Conservation (phyloP, 2,113 vertebrate genomes). For the Salvelinus alpinus region DNA sequence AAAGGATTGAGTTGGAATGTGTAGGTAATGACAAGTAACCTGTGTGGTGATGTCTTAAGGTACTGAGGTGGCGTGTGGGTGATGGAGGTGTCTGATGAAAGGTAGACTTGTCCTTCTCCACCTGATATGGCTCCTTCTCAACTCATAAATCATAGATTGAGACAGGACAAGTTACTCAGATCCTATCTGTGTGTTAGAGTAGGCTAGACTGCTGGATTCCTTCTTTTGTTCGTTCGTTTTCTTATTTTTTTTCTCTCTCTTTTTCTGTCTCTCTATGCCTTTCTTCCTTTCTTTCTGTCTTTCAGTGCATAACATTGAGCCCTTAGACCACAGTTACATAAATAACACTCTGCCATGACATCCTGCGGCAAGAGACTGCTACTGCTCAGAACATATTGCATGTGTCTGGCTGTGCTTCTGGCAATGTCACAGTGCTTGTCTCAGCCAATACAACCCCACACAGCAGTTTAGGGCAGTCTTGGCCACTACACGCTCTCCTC, state of each 20-base stretch:
- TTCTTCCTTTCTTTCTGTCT: too few species aligned
- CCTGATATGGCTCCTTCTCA: too few species aligned
- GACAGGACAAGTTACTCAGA: background rate
- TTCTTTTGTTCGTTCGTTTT: background rate
- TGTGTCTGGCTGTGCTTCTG: background rate
- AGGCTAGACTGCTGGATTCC: background rate
- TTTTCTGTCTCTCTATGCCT: background rate
- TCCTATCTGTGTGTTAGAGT: background rate
- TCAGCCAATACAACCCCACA: background rate
- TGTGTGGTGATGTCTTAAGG: too few species aligned
- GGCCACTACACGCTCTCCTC: conserved; percentile 1
- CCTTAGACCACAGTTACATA: background rate
- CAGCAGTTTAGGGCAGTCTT: background rate
- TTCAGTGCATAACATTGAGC: background rate
- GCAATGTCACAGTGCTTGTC: background rate
- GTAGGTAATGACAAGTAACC: too few species aligned
- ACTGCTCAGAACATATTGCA: background rate
- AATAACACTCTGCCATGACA: background rate
- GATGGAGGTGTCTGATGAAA: too few species aligned
- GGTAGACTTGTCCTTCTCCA: too few species aligned
- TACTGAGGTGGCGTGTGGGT: too few species aligned
- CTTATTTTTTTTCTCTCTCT: background rate
- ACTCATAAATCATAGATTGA: too few species aligned
- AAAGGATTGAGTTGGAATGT: too few species aligned
- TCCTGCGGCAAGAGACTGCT: background rate